phyloP scores from a whole-genome alignment of 2,113 vertebrate species.

The cattle (Bos taurus) region DNA sequence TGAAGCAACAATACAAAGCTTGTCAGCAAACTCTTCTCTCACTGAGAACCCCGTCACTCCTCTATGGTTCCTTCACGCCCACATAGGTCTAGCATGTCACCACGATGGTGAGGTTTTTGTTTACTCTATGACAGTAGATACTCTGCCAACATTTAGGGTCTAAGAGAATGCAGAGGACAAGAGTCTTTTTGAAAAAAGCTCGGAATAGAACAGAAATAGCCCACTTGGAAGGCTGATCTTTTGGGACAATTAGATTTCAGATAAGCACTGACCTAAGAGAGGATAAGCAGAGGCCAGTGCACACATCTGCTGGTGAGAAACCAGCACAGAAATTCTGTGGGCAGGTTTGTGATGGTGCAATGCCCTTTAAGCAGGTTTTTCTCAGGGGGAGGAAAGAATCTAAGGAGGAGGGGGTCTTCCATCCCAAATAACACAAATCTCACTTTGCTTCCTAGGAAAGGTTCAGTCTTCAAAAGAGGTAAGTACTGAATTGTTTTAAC shows the following conservation, averaged over 20 bases:
- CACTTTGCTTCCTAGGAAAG: neutral
- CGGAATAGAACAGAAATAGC: neutral
- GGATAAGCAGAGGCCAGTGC: neutral
- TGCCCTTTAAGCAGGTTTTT: neutral
- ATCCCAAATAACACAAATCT: neutral
- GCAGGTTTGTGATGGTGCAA: neutral
- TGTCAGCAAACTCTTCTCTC: neutral
- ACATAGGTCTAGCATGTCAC: neutral
- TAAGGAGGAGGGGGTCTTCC: neutral
- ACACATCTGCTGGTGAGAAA: neutral
- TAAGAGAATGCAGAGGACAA: neutral
- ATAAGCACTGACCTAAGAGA: neutral
- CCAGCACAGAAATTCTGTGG: neutral
- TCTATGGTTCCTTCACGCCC: neutral
- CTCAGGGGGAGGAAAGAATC: neutral
- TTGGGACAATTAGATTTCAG: neutral
- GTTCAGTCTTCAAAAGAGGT: neutral
- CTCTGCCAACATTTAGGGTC: neutral
- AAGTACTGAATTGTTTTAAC: neutral
- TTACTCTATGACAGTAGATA: neutral
- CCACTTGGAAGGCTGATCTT: neutral
- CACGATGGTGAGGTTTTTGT: neutral
- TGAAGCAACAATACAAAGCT: neutral
- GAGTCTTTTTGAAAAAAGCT: neutral
- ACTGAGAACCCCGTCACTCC: neutral